A percentile compares a stretch with the other conserved stretches of the same genome.
Evolutionary conservation across 2,113 vertebrate genomes (phyloP).

Genomic region (Scalopus aquaticus): DNA sequence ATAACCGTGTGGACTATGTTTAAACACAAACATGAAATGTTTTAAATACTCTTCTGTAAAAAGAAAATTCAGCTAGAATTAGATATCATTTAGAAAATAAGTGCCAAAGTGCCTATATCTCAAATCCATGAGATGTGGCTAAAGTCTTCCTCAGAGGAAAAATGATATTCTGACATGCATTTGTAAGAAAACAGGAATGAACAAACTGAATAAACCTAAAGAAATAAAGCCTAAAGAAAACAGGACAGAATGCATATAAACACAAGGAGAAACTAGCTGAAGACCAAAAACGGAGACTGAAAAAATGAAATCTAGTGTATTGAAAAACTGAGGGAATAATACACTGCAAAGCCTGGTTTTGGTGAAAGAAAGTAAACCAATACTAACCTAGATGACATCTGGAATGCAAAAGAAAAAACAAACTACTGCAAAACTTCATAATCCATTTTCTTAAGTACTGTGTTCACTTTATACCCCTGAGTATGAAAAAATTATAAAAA

Average conservation of each 20-base stretch:
- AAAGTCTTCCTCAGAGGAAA: background rate
- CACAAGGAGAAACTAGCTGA: background rate
- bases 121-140: background rate
- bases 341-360: background rate
- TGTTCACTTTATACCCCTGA: background rate
- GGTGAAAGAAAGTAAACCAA: background rate
- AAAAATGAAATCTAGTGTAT: background rate
- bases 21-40: background rate
- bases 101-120: background rate
- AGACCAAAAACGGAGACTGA: background rate
- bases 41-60: background rate
- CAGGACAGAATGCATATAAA: background rate
- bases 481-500: background rate
- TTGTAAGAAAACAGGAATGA: background rate
- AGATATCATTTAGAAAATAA: background rate
- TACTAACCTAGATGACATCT: background rate
- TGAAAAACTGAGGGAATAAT: background rate
- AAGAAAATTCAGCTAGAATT: constrained; percentile 7
- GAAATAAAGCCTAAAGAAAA: background rate
- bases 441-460: background rate
- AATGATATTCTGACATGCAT: background rate
- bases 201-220: background rate
- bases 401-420: background rate
- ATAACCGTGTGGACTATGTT: background rate
- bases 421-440: background rate